Evolutionary conservation across 2,888 invertebrate species (phyloP).

Genomic region (Thera obeliscata): DNA sequence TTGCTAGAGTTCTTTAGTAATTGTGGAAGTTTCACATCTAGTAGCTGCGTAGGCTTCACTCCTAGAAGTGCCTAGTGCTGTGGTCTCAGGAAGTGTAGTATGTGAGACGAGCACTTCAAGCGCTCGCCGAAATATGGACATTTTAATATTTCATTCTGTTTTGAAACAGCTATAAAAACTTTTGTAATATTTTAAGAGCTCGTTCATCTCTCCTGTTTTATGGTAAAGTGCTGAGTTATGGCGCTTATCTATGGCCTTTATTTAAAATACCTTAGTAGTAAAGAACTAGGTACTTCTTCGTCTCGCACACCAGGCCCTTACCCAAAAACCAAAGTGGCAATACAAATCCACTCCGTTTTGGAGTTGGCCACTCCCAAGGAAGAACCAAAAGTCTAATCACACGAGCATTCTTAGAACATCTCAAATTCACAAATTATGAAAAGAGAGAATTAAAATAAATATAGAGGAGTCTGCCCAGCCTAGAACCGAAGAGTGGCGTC

Average conservation of each 20-base stretch:
- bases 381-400: too few relatives aligned
- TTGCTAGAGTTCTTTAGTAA: too few relatives aligned
- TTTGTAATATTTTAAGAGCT: slow-evolving; percentile 22
- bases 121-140: slow-evolving; percentile 15
- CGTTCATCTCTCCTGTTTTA: slow-evolving; percentile 16
- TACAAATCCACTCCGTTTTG: too few relatives aligned
- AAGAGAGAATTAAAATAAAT: too few relatives aligned
- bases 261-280: not conserved
- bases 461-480: too few relatives aligned
- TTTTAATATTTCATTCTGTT: slow-evolving; percentile 21
- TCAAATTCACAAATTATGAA: too few relatives aligned
- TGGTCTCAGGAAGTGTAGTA: not conserved
- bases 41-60: not conserved
- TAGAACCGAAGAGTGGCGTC: too few relatives aligned
- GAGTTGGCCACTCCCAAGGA: too few relatives aligned
- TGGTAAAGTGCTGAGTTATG: slow-evolving; percentile 15
- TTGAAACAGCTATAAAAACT: slow-evolving; percentile 20
- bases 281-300: not conserved
- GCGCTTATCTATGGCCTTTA: slow-evolving; percentile 12
- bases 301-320: too few relatives aligned
- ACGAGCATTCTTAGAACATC: too few relatives aligned
- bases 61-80: not conserved
- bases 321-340: too few relatives aligned
- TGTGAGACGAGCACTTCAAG: slow-evolving; percentile 25
- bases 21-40: not conserved